Evolutionary conservation across 1,140 invertebrate species (phyloP), one percentile per base, ranked within the genome.

Genomic region (Heterodera schachtii): DNA sequence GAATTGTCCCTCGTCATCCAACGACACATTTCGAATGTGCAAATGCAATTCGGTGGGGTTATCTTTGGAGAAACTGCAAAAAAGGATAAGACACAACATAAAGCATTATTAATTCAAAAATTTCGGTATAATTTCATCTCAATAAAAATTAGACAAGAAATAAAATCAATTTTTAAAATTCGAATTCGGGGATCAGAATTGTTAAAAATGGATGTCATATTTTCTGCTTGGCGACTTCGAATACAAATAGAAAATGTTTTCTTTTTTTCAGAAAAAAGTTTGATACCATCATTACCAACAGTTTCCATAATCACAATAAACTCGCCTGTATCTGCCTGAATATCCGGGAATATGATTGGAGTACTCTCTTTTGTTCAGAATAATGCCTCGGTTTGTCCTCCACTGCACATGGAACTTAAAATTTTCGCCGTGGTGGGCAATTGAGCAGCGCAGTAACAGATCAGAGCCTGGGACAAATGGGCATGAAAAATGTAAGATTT

Each of bases 1-100:
- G 49, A 87, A 86, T 44, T 60, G 64, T 8, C 85, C 85, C 66
- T 86, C 85, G 60, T 86, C 86, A 4, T 67, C 77, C n/a, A 86
- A 60, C 3, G 77, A 64, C n/a, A 86, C 73, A 13, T 82, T 84
- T 41, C 75, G 60, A 43, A 86, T 87, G 31, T 88, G 41, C 69
- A 86, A 73, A 66, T 87, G 76, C 52, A 86, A 69, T 73, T 86
- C 85, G n/a, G 78, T 79, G 9, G 80, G 57, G 19, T 66, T 60
- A 6, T 87, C 79, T 49, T 73, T 70, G 44, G 85, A 69, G 57
- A 85, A 86, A 49, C 75, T 78, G 46, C 7, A 31, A 19, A 78
- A 52, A 75, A 16, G 16, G 3, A 1, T 5, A 52, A 52, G 16
- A 5, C 16, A 73, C 47, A 41, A 74, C 31, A 74, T 31, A n/a